Percentiles rank a stretch among this genome's conserved stretches.
Conservation (phyloP, 2,797 vertebrate genomes). For the Ataeniobius toweri region DNA sequence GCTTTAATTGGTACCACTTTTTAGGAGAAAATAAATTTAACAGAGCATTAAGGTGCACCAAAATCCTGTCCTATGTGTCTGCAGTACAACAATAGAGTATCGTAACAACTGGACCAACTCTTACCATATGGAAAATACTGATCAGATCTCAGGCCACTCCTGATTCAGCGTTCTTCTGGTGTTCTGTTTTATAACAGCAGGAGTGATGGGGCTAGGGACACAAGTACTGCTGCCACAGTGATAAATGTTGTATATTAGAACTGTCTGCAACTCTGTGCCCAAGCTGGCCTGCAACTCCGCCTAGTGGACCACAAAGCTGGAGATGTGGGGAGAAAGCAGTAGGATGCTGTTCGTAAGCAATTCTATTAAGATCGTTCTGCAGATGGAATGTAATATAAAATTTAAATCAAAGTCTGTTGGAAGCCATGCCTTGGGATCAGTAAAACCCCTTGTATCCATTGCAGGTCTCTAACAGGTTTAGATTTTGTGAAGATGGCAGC, state of each 20-base stretch:
- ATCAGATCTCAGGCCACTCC: slow-evolving; percentile 48
- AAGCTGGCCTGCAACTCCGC: slow-evolving; percentile 45
- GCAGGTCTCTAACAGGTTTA: slow-evolving; percentile 23
- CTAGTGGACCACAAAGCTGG: slow-evolving; percentile 46
- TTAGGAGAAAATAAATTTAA: slow-evolving; percentile 15
- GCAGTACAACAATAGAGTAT: slow-evolving; percentile 16
- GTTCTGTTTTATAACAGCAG: slow-evolving; percentile 49
- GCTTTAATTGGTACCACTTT: slow-evolving; percentile 35
- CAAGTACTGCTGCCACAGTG: slow-evolving; percentile 57
- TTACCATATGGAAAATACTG: slow-evolving; percentile 36
- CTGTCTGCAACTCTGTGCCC: slow-evolving; percentile 42
- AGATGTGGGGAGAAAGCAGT: slow-evolving; percentile 41
- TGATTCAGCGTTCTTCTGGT: slow-evolving; percentile 61
- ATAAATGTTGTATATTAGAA: slow-evolving; percentile 69
- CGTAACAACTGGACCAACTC: slow-evolving; percentile 33
- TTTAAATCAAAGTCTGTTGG: slow-evolving; percentile 29
- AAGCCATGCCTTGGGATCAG: slow-evolving; percentile 15
- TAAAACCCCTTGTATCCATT: not conserved
- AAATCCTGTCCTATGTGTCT: slow-evolving; percentile 29
- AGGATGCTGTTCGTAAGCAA: slow-evolving; percentile 24
- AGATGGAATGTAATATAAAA: slow-evolving; percentile 15
- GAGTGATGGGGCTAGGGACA: slow-evolving; percentile 38
- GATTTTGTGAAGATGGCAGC: slow-evolving; percentile 19
- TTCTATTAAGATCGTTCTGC: slow-evolving; percentile 21
- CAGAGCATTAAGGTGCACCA: slow-evolving; percentile 15